phyloP scores from a whole-genome alignment of 1,140 invertebrate species.

The Habropoda laboriosa region DNA sequence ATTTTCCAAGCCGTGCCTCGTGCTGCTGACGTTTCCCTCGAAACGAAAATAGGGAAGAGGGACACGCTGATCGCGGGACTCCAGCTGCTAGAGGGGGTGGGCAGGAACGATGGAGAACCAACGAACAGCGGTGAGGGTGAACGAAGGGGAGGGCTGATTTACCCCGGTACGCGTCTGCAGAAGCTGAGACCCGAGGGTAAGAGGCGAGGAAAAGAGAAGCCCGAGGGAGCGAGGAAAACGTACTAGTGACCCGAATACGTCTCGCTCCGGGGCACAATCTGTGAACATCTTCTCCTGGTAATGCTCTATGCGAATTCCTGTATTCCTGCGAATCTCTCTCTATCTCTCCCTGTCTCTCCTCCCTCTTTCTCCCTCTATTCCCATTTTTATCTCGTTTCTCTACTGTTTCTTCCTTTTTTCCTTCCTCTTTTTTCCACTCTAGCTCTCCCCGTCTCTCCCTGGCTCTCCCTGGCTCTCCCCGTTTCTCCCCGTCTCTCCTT shows the following conservation, averaged over 20 bases:
- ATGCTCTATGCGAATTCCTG: slow-evolving; percentile 74
- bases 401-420: no score
- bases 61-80: slow-evolving; percentile 4
- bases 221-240: slow-evolving; percentile 49
- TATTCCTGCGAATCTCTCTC: slow-evolving; percentile 33
- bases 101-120: not conserved
- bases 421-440: no score
- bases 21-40: slow-evolving; percentile 50
- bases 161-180: slow-evolving; percentile 42
- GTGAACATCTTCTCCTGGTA: slow-evolving; percentile 78
- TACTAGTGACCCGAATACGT: slow-evolving; percentile 67
- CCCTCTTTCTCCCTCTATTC: not conserved
- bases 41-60: slow-evolving; percentile 40
- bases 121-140: not conserved
- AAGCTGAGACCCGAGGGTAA: slow-evolving; percentile 24
- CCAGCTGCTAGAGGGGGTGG: no score
- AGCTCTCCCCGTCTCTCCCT: not conserved
- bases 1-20: slow-evolving; percentile 37
- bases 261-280: slow-evolving; percentile 75
- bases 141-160: slow-evolving; percentile 22
- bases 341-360: not conserved
- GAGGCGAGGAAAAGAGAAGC: slow-evolving; percentile 24
- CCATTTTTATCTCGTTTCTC: no score
- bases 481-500: not conserved
- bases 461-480: not conserved